These are phyloP conservation scores for Cantharis nigra DNA, from an alignment of 2,888 invertebrate genomes.

Conservation along the genomic window DNA sequence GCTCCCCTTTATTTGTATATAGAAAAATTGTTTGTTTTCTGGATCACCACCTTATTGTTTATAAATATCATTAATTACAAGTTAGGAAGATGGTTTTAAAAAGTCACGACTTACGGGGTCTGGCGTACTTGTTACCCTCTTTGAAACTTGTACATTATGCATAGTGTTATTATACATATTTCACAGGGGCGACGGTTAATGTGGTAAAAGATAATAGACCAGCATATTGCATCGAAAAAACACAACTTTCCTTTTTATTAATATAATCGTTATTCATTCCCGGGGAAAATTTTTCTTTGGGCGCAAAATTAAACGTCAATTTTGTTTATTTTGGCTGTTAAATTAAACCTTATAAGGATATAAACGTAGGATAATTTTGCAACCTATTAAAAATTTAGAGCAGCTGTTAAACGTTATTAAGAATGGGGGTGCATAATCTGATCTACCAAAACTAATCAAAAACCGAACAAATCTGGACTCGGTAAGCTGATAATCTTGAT, in stretches of 20 bases:
- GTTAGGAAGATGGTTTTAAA: background rate
- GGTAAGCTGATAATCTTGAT: slow-evolving; percentile 34
- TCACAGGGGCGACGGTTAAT: slow-evolving; percentile 46
- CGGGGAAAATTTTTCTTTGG: slow-evolving; percentile 5
- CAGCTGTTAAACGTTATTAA: slow-evolving; percentile 39
- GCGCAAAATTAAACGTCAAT: background rate
- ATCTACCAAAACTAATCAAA: slow-evolving; percentile 44
- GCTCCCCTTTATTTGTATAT: slow-evolving; percentile 4
- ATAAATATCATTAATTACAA: background rate
- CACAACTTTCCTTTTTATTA: slow-evolving; percentile 43
- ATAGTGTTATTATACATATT: slow-evolving; percentile 52
- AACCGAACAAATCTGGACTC: slow-evolving; percentile 36
- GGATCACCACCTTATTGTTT: background rate
- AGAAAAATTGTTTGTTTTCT: slow-evolving; percentile 1
- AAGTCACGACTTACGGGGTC: background rate
- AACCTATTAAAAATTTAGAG: slow-evolving; percentile 29
- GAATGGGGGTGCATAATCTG: slow-evolving; percentile 42
- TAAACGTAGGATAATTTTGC: background rate
- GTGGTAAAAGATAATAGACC: slow-evolving; percentile 43
- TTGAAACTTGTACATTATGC: slow-evolving; percentile 46
- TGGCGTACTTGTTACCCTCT: slow-evolving; percentile 9
- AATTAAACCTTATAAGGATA: background rate
- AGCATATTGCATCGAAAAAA: slow-evolving; percentile 39
- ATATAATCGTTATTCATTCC: slow-evolving; percentile 36
- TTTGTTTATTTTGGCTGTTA: background rate